Base-by-base conservation (phyloP, 2,888 invertebrate genomes). In the Hirudinaria manillensis region DNA sequence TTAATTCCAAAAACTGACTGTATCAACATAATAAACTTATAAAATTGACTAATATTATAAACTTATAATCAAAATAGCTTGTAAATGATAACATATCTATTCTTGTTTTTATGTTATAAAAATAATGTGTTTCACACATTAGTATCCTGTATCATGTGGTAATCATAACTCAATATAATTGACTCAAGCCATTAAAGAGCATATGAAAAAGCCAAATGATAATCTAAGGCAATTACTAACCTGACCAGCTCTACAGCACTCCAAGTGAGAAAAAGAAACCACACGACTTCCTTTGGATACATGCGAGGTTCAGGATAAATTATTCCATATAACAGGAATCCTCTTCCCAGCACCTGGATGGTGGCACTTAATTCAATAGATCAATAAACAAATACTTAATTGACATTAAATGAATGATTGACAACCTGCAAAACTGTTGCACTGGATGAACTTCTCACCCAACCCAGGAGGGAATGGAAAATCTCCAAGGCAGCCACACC, bases 231-330 rank as follows among this genome's bases (percentile, higher is more conserved):
- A 16, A 45, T 45, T 45, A 16, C 45, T 45, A 10, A 76, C 92
- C 93, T 89, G 79, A 94, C 88, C 24, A 95, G 83, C 87, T 97
- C 96, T 70, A 93, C 89, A 10, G 89, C 82, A 73, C 91, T 89
- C 93, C 94, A 97, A 16, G 92, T 88, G 3, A 91, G 82, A 82
- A 95, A 92, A n/a, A 97, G 87, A 83, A 92, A 93, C 85, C 92
- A 94, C 0, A 94, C 89, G 0, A 92, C 91, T 0, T 93, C 93
- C 81, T 93, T 92, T 3, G 89, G 89, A 83, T 95, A 94, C 89
- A 97, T 91, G 38, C 93, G 88, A 0, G 91, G 90, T 82, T 96
- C 95, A 6, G 90, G 89, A 78, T 92, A 91, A 7, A 96, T 90
- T 89, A 94, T 90, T 7, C 88, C 87, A 83, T 95, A 93, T 65